Evolutionary conservation across 1,140 invertebrate genomes (phyloP).

Genomic region (Aphelinus atriplicis): DNA sequence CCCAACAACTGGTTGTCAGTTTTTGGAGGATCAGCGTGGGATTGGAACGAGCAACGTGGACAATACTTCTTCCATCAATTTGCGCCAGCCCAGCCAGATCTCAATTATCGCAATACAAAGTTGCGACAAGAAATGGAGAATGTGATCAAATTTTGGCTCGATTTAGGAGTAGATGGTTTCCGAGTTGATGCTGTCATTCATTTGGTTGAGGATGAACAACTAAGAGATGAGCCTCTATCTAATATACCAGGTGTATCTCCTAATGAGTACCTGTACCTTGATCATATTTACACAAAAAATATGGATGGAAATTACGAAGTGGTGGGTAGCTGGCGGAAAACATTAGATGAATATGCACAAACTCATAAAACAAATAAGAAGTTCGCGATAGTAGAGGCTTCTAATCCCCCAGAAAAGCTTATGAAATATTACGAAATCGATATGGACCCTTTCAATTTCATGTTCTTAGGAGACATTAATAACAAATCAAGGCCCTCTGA

Average conservation of each 20-base stretch:
- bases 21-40: conserved; percentile 68
- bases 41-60: conserved; percentile 63
- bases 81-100: conserved; percentile 72
- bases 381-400: conserved; percentile 75
- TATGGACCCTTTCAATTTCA: conserved; percentile 73
- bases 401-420: conserved; percentile 65
- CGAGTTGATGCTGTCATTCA: conserved; percentile 71
- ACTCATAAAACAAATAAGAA: conserved; percentile 33
- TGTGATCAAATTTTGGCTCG: conserved; percentile 72
- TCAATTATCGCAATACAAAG: conserved; percentile 73
- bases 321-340: conserved; percentile 51
- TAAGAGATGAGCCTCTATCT: conserved; percentile 55
- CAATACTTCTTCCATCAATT: conserved; percentile 75
- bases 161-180: conserved; percentile 77
- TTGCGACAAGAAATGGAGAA: conserved; percentile 70
- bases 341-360: conserved; percentile 44
- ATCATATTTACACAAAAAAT: conserved; percentile 55
- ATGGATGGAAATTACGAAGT: conserved; percentile 57
- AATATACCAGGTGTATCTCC: conserved; percentile 39
- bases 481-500: conserved; percentile 67
- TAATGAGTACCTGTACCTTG: conserved; percentile 52
- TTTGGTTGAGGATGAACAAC: conserved; percentile 61
- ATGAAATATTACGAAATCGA: conserved; percentile 73
- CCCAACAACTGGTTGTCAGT: conserved; percentile 62
- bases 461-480: conserved; percentile 65